Evolutionary conservation across 2,888 invertebrate genomes (phyloP).

Genomic region (Eupithecia subumbrata): DNA sequence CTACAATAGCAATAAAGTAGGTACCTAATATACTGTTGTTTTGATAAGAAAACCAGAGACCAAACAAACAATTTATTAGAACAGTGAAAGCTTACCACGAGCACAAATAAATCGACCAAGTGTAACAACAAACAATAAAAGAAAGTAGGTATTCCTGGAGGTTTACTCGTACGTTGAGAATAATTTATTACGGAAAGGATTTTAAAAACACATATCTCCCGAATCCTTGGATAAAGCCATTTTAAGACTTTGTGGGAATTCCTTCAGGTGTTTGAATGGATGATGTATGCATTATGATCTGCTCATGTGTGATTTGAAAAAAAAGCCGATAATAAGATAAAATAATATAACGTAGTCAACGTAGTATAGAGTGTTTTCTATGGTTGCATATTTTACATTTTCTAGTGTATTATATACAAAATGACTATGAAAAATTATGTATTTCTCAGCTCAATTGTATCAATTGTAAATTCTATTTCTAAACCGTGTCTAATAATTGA

Average conservation of each 20-base stretch:
- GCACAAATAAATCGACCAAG: slow-evolving; percentile 39
- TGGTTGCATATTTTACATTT: not conserved
- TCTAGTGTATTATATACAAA: not conserved
- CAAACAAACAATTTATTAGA: slow-evolving; percentile 18
- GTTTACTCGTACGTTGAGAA: slow-evolving; percentile 63
- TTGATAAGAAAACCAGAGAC: slow-evolving; percentile 5
- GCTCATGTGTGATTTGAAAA: slow-evolving; percentile 26
- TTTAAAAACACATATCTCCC: slow-evolving; percentile 77
- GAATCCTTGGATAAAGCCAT: slow-evolving; percentile 72
- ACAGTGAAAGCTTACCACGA: slow-evolving; percentile 30
- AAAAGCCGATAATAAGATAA: not conserved
- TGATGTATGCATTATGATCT: slow-evolving; percentile 56
- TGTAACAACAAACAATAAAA: slow-evolving; percentile 52
- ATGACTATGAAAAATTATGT: too few species aligned
- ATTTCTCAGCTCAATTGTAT: too few species aligned
- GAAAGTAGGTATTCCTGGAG: slow-evolving; percentile 66
- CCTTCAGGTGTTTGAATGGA: slow-evolving; percentile 67
- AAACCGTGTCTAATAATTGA: too few species aligned
- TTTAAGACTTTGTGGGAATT: slow-evolving; percentile 79
- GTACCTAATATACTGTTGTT: not conserved
- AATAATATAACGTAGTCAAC: too few species aligned
- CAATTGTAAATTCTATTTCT: too few species aligned
- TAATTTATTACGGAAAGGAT: slow-evolving; percentile 80
- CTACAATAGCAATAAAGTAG: too few species aligned
- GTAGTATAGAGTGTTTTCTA: not conserved